Base-by-base conservation (phyloP, 2,797 vertebrate species). In the Ibycter americanus region DNA sequence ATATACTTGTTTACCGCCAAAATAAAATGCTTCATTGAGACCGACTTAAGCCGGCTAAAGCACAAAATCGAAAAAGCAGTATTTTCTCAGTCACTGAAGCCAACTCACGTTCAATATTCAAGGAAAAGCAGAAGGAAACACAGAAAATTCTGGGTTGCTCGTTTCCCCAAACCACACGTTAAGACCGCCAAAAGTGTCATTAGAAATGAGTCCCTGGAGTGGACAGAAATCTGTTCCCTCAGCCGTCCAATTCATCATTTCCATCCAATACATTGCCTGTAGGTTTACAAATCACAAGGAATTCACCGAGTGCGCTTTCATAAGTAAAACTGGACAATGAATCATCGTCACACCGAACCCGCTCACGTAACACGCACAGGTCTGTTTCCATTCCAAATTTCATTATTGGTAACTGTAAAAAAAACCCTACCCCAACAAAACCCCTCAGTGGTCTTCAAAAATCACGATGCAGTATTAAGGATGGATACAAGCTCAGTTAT, bases 281-380 rank as follows among this genome's bases (percentile, higher is more conserved):
- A 72, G 66, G 93, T 88, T 93, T 89, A 87, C 93, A 76, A 83
- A 91, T 90, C 93, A 72, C 66, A 40, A 32, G 51, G 81, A 91
- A 56, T 96, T 93, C 86, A 91, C 86, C 8, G 10, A 82, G 62
- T 58, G 36, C 52, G 83, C 66, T 92, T 95, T 96, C 52, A 7
- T 80, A 96, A 79, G 71, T 31, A 67, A 79, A 47, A 86, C 73
- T 12, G 52, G 40, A 63, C 76, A 42, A 76, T 85, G 89, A 96
- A 95, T 86, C 83, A 84, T 56, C 71, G 49, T 54, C 76, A 58
- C 4, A 83, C 34, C 0, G 1, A 68, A 76, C 59, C 22, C 54
- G n/a, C 68, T 72, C 54, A 46, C 4, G 1, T n/a, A 88, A 88
- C 40, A 11, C 44, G 40, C 42, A 46, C 8, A 29, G 76, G 71